phyloP scores from a whole-genome alignment of 2,888 invertebrate species.

The Archips crataeganus region DNA sequence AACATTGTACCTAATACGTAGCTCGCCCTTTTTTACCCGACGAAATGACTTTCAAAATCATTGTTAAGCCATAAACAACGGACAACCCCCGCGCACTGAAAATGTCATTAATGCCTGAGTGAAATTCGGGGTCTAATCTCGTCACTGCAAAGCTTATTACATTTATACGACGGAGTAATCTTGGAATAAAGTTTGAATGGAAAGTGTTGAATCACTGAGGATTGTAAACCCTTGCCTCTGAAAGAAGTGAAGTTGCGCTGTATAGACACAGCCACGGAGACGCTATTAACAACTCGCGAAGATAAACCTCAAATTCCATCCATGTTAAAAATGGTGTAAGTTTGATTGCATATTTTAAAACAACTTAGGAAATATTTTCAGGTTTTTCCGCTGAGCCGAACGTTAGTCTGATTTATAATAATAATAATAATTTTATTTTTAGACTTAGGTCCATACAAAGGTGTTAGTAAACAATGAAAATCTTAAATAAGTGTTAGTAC shows the following conservation, averaged over 20 bases:
- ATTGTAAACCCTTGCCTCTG: slow-evolving; percentile 81
- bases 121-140: slow-evolving; percentile 85
- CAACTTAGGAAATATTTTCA: no score
- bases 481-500: no score
- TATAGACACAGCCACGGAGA: slow-evolving; percentile 12
- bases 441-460: no score
- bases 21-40: slow-evolving; percentile 65
- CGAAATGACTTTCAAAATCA: slow-evolving; percentile 84
- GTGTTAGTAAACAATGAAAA: no score
- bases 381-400: no score
- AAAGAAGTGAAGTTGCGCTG: slow-evolving; percentile 65
- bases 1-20: slow-evolving; percentile 48
- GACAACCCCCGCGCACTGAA: slow-evolving; percentile 74
- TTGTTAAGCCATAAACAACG: slow-evolving; percentile 79
- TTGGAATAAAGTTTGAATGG: slow-evolving; percentile 85
- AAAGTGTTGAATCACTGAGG: slow-evolving; percentile 83
- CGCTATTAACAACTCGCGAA: not conserved
- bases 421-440: no score
- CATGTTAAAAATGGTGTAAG: not conserved
- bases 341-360: not conserved
- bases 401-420: no score
- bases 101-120: slow-evolving; percentile 85
- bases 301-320: not conserved
- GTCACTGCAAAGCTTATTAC: slow-evolving; percentile 85
- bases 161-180: slow-evolving; percentile 85